Conservation (phyloP, 2,797 vertebrate genomes). For the Enteromius trimaculatus region DNA sequence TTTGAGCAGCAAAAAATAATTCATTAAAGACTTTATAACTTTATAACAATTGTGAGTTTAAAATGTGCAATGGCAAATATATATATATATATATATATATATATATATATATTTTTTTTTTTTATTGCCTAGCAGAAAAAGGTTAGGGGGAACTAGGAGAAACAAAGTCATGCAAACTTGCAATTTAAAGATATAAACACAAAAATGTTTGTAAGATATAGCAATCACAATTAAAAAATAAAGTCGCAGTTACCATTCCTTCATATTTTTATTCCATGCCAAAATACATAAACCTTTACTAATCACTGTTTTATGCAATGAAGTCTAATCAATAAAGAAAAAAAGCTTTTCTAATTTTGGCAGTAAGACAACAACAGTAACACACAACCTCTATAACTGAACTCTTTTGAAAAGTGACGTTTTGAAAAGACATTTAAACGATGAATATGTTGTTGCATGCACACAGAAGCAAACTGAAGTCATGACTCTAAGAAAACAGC, state of each 20-base stretch:
- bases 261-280: not conserved
- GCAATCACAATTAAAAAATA: too few relatives aligned
- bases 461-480: conserved; percentile 16
- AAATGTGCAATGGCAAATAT: not conserved
- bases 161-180: not conserved
- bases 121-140: too few relatives aligned
- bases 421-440: not conserved
- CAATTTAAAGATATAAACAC: not conserved
- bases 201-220: not conserved
- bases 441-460: not conserved
- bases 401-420: too few relatives aligned
- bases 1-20: too few relatives aligned
- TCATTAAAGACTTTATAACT: too few relatives aligned
- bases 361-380: not conserved
- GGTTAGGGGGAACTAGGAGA: too few relatives aligned
- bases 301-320: not conserved
- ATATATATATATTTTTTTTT: too few relatives aligned
- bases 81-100: too few relatives aligned
- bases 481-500: conserved; percentile 11
- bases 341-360: not conserved
- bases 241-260: not conserved
- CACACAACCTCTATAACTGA: conserved; percentile 4
- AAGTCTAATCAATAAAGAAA: not conserved
- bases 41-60: too few relatives aligned
- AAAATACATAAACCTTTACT: not conserved